A percentile compares a stretch with the other conserved stretches of the same genome.
phyloP scores from a whole-genome alignment of 2,113 vertebrate species.

The Xenopus borealis region DNA sequence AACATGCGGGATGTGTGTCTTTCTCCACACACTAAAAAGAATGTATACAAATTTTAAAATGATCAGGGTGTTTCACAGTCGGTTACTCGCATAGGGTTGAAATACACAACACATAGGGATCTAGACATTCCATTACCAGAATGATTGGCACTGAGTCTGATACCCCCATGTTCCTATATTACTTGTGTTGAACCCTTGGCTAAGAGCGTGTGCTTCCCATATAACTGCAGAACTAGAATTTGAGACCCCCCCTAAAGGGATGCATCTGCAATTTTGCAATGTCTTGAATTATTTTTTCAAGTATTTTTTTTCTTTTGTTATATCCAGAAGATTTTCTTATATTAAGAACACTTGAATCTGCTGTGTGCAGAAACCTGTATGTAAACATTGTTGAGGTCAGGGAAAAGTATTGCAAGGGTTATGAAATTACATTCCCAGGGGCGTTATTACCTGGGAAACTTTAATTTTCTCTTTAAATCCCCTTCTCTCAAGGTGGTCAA shows the following conservation, averaged over 20 bases:
- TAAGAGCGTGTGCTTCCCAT: background rate
- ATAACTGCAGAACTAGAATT: background rate
- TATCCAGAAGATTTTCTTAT: slow-evolving; percentile 67
- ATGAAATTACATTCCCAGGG: background rate
- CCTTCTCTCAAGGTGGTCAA: no score
- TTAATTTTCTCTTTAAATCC: background rate
- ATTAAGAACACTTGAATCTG: slow-evolving; percentile 80
- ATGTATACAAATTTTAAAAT: no score
- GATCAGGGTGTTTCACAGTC: no score
- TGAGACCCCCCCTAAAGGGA: background rate
- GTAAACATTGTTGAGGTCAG: slow-evolving; percentile 63
- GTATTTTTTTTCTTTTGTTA: slow-evolving; percentile 32
- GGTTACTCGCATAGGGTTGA: no score
- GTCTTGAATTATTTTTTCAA: slow-evolving; percentile 64
- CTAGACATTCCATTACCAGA: slow-evolving; percentile 14
- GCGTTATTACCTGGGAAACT: background rate
- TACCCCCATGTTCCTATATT: background rate
- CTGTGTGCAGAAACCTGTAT: slow-evolving; percentile 57
- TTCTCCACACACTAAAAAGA: no score
- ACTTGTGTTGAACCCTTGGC: background rate
- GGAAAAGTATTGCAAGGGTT: slow-evolving; percentile 61
- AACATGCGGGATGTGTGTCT: no score
- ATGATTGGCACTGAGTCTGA: no score
- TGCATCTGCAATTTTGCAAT: slow-evolving; percentile 37
- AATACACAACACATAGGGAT: background rate